Percentiles rank a stretch among this genome's conserved stretches.
phyloP scores from a whole-genome alignment of 1,140 invertebrate genomes.

The Drosophila malerkotliana region DNA sequence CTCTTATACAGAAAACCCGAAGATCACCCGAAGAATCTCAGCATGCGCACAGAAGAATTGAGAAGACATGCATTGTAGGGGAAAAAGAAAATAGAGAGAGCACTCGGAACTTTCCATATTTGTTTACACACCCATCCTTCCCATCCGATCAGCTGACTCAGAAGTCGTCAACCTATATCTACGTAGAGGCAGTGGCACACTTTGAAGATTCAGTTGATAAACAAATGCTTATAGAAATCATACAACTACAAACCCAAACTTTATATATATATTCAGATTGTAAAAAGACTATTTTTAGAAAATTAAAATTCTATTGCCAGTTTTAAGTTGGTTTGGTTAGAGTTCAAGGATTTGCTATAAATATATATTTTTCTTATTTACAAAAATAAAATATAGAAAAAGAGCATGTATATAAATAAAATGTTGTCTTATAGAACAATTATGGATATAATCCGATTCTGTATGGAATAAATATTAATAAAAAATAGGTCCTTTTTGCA shows the following conservation, averaged over 20 bases:
- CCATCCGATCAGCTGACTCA: constrained; percentile 29
- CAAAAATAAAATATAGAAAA: not conserved
- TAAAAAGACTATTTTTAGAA: constrained; percentile 18
- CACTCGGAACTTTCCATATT: constrained; percentile 9
- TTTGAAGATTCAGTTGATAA: constrained; percentile 27
- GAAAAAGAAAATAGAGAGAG: not conserved
- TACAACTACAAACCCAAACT: constrained; percentile 7
- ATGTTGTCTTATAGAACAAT: no score
- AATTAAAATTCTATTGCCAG: constrained; percentile 48
- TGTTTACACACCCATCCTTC: constrained; percentile 43
- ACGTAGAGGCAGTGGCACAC: constrained; percentile 46
- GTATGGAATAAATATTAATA: no score
- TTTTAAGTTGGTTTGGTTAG: constrained; percentile 22
- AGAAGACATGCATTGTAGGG: not conserved
- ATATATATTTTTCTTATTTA: not conserved
- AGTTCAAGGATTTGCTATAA: constrained; percentile 2
- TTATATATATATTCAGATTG: constrained; percentile 11
- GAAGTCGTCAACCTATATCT: constrained; percentile 43
- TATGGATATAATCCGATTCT: no score
- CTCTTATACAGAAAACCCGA: constrained; percentile 4
- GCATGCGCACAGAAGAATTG: not conserved
- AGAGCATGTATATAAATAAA: no score
- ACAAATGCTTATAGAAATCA: constrained; percentile 28
- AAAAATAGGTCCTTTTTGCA: not conserved
- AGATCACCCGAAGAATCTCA: not conserved